A percentile compares a stretch with the other conserved stretches of the same genome.
Evolutionary conservation across 2,888 invertebrate species (phyloP).

Genomic region (Parnassius orleans): DNA sequence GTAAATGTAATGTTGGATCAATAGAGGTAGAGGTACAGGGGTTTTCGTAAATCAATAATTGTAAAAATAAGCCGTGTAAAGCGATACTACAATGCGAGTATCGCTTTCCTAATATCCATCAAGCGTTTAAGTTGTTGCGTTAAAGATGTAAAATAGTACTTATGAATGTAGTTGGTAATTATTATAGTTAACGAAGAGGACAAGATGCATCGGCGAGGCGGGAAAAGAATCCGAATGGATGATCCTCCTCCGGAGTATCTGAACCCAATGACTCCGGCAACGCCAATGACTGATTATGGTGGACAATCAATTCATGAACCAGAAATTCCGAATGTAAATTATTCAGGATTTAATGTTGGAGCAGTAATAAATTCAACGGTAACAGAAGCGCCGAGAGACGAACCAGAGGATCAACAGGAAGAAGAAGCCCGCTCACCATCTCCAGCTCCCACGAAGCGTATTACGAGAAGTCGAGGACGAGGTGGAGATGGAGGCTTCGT

Average conservation of each 20-base stretch:
- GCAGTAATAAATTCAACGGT: slow-evolving; percentile 59
- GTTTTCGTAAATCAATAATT: too few species aligned
- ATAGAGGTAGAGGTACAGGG: too few species aligned
- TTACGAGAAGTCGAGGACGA: slow-evolving; percentile 83
- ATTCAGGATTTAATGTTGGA: slow-evolving; percentile 63
- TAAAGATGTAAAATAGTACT: slow-evolving; percentile 7
- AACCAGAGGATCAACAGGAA: slow-evolving; percentile 60
- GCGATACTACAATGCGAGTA: too few species aligned
- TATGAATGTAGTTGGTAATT: neutral
- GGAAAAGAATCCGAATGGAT: slow-evolving; percentile 95
- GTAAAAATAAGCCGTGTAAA: too few species aligned
- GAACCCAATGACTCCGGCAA: slow-evolving; percentile 81
- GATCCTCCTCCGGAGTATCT: slow-evolving; percentile 94
- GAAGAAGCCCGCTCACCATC: slow-evolving; percentile 79
- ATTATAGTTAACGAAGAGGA: neutral
- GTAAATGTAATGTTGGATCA: too few species aligned
- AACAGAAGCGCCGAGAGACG: slow-evolving; percentile 58
- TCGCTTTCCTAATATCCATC: too few species aligned
- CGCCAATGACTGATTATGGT: slow-evolving; percentile 79
- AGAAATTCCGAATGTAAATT: slow-evolving; percentile 70
- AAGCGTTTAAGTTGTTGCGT: neutral
- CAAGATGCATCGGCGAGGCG: slow-evolving; percentile 90
- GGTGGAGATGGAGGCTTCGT: slow-evolving; percentile 75
- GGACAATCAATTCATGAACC: slow-evolving; percentile 76
- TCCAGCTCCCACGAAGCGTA: slow-evolving; percentile 80